These are phyloP conservation scores for Cebidichthys violaceus DNA, from an alignment of 2,113 vertebrate genomes.

Conservation along the genomic window DNA sequence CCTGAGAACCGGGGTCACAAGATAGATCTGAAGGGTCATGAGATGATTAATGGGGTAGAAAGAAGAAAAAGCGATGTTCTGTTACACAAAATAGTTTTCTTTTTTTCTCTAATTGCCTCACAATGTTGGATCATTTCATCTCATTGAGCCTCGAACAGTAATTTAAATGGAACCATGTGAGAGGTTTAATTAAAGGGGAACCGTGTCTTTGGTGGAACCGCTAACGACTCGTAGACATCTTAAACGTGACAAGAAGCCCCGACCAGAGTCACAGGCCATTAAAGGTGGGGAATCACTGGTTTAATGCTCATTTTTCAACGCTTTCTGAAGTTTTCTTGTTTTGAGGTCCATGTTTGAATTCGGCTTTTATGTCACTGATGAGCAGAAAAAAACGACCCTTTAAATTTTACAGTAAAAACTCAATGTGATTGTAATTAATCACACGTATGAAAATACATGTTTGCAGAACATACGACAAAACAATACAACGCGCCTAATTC, in stretches of 20 bases:
- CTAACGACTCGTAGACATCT: not conserved
- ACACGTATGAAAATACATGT: not conserved
- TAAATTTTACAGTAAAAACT: not conserved
- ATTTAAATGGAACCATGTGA: not conserved
- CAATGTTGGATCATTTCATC: not conserved
- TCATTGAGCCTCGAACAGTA: not conserved
- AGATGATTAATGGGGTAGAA: not conserved
- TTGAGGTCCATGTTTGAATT: not conserved
- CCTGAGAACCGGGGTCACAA: not conserved
- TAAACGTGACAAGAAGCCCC: not conserved
- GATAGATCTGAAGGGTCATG: not conserved
- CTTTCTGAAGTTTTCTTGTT: not conserved
- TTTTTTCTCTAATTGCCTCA: not conserved
- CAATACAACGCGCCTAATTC: not conserved
- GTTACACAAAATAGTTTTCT: not conserved
- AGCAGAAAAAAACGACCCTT: not conserved
- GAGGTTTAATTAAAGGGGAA: not conserved
- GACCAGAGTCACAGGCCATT: not conserved
- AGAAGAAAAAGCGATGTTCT: not conserved
- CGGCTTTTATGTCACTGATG: not conserved
- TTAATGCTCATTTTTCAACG: not conserved
- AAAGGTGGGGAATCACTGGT: not conserved
- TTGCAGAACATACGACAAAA: not conserved
- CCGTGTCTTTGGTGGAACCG: not conserved
- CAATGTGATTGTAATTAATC: not conserved